Evolutionary conservation across 2,113 vertebrate species (phyloP), one percentile per base, ranked within the genome.

Genomic region (Atlantisia rogersi): DNA sequence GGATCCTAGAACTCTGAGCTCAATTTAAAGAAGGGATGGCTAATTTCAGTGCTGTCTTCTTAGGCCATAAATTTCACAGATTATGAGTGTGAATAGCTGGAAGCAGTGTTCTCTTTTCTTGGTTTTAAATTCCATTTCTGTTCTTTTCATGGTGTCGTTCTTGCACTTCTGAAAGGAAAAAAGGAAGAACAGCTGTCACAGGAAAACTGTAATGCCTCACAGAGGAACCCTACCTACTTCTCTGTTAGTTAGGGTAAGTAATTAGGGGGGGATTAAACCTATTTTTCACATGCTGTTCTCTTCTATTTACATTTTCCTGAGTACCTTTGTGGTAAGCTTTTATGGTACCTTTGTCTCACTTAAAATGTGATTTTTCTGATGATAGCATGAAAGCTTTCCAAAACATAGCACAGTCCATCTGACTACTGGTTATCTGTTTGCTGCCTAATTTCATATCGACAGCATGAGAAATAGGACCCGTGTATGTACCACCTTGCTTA

Each of bases 11-110:
- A 59, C 12, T 10, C 25, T 25, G 46, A 78, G 32, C 18, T 92
- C 39, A 71, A 9, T 86, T 95, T 91, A 60, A 77, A 82, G 56
- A 62, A 64, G 20, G 40, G 68, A 64, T 44, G 11, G 58, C 21
- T 94, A 90, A 92, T 96, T 96, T 94, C 83, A 83, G 0, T 75
- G 31, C 63, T 81, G 26, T 76, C 59, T 80, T 93, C 67, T 92
- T 39, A 62, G 31, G 63, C 48, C 78, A 68, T 95, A 74, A 87
- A 93, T 96, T 94, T 94, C 71, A 88, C 80, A 76, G 77, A 63
- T 90, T 95, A 74, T 81, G 50, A 80, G 67, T 67, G 40, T 81
- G 73, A 95, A 64, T 89, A 86, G 46, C 84, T 88, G 78, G 91
- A 96, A 96, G 75, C 28, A 77, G 50, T 60, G 25, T 90, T 90